A percentile compares a stretch with the other conserved stretches of the same genome.
Evolutionary conservation across 2,888 invertebrate species (phyloP).

Genomic region (Boloria euphrosyne): DNA sequence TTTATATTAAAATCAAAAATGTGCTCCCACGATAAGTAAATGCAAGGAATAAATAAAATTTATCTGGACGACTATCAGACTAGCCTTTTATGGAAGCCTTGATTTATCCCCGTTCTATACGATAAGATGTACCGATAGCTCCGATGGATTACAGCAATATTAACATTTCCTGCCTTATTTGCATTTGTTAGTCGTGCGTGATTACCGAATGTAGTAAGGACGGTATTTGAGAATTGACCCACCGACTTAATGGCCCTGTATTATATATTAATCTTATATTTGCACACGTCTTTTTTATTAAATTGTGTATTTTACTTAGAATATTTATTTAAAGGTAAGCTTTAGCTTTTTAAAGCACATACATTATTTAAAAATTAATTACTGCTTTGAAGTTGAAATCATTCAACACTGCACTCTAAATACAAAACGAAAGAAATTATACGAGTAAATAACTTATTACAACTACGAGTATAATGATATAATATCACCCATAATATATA

Average conservation of each 20-base stretch:
- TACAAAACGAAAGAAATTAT: too few relatives aligned
- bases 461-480: too few relatives aligned
- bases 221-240: neutral
- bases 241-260: too few relatives aligned
- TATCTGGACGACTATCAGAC: constrained; percentile 38
- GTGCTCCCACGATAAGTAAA: constrained; percentile 40
- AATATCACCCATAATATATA: too few relatives aligned
- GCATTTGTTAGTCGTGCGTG: constrained; percentile 15
- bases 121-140: constrained; percentile 17
- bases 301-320: neutral
- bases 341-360: too few relatives aligned
- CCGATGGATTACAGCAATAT: constrained; percentile 20
- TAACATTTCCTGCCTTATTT: constrained; percentile 14
- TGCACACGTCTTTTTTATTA: neutral
- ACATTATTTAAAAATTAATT: too few relatives aligned
- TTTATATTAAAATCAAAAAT: constrained; percentile 42
- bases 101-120: constrained; percentile 16
- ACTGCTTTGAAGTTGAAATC: too few relatives aligned
- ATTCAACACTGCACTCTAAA: too few relatives aligned
- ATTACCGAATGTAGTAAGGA: neutral
- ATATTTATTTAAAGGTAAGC: too few relatives aligned
- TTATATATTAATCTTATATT: too few relatives aligned
- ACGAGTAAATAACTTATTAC: too few relatives aligned
- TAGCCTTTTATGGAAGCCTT: constrained; percentile 30
- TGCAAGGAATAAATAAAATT: constrained; percentile 40